Evolutionary conservation across 2,797 vertebrate genomes (phyloP), one percentile per base, ranked within the genome.

Genomic region (Manis pentadactyla): DNA sequence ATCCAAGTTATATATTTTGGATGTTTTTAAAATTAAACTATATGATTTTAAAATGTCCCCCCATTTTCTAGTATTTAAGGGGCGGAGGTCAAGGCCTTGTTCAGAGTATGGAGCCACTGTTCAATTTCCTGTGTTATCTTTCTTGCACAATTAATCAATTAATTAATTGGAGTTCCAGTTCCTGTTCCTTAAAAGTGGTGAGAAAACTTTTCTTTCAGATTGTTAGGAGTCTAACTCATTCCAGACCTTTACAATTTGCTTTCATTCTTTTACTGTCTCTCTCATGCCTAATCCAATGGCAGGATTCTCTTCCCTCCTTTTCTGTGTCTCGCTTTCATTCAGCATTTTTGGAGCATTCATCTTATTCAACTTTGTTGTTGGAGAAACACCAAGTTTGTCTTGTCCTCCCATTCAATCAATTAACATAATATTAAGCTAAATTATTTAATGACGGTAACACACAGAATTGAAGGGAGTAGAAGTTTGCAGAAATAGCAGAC

Each of bases 351-450:
- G 85, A 91, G 29, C 37, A 69, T 79, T 83, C 37, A 55, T 95
- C 73, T 82, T 81, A 59, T 57, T 93, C 87, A 55, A 23, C 9
- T 86, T 89, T 29, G 27, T 84, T 69, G 18, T 51, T 95, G 59
- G n/a, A 96, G 92, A 94, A 92, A 93, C 34, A 59, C 18, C 27
- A 82, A 21, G 10, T 79, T 91, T 93, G 64, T 66, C 74, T 71
- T 64, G 14, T 69, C 78, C 66, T 97, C 27, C 14, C 14, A 74
- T 42, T 84, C 84, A 63, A 85, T 91, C 78, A 94, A 46, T 96
- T 69, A 89, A 79, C 77, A 53, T 75, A 74, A 59, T 37, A 92
- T 85, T 82, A 88, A 93, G 66, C 71, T 94, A 89, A 79, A 49
- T 84, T 49, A 87, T 79, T 89, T 78, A 79, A 57, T 55, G 61